These are phyloP conservation scores for Bombus turneri DNA, from an alignment of 1,140 invertebrate species.

Conservation along the genomic window DNA sequence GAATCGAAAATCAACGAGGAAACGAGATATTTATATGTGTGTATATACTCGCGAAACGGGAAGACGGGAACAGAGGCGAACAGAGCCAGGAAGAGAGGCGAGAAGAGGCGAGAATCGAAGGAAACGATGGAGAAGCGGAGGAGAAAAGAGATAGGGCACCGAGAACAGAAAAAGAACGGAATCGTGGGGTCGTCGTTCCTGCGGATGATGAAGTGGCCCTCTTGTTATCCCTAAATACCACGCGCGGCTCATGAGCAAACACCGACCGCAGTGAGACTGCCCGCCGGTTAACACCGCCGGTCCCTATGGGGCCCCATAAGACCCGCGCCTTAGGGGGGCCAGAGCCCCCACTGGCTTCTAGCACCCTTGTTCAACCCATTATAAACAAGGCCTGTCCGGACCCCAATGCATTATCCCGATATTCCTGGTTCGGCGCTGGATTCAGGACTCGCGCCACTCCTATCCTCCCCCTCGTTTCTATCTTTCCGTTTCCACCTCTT, in stretches of 20 bases:
- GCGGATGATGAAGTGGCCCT: slow-evolving; percentile 80
- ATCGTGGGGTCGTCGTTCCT: slow-evolving; percentile 71
- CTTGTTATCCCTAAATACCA: slow-evolving; percentile 82
- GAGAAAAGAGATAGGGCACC: not conserved
- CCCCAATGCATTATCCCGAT: slow-evolving; percentile 76
- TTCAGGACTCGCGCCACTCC: slow-evolving; percentile 54
- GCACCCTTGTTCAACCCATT: slow-evolving; percentile 82
- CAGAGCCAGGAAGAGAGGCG: slow-evolving; percentile 21
- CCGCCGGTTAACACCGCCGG: slow-evolving; percentile 78
- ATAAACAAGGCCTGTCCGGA: slow-evolving; percentile 80
- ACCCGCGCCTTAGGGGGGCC: slow-evolving; percentile 78
- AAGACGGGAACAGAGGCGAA: not conserved
- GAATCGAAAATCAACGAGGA: not conserved
- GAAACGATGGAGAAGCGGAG: slow-evolving; percentile 34
- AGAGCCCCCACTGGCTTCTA: slow-evolving; percentile 80
- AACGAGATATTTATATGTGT: no score
- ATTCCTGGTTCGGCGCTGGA: slow-evolving; percentile 61
- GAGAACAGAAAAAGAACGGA: slow-evolving; percentile 43
- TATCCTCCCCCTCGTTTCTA: slow-evolving; percentile 43
- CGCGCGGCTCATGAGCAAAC: slow-evolving; percentile 81
- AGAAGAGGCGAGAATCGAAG: slow-evolving; percentile 51
- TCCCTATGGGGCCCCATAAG: slow-evolving; percentile 74
- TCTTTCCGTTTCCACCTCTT: slow-evolving; percentile 73
- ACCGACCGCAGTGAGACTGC: slow-evolving; percentile 77
- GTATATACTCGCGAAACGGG: not conserved